phyloP scores from a whole-genome alignment of 2,888 invertebrate genomes.

The Villa cingulata region DNA sequence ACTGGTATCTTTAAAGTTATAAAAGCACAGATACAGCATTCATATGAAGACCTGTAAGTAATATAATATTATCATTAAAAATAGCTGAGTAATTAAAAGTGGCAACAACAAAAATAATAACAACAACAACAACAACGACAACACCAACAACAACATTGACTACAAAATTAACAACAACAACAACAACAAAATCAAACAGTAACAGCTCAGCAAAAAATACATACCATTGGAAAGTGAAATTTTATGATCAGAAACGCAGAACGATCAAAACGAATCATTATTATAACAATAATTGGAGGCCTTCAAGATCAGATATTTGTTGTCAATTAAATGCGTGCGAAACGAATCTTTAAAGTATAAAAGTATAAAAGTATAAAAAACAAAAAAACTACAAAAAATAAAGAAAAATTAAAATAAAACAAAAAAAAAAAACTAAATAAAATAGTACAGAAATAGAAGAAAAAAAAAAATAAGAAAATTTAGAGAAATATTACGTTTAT shows the following conservation, averaged over 20 bases:
- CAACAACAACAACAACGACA: no score
- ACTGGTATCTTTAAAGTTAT: neutral
- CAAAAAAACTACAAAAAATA: neutral
- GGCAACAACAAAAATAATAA: no score
- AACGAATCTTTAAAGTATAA: neutral
- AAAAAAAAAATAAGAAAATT: no score
- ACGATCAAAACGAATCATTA: neutral
- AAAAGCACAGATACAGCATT: neutral
- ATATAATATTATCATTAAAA: no score
- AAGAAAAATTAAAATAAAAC: neutral
- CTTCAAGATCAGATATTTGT: conserved; percentile 8
- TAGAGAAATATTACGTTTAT: neutral
- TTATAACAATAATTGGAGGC: conserved; percentile 8
- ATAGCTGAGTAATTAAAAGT: no score
- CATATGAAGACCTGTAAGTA: no score
- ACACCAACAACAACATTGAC: no score
- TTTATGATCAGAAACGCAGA: conserved; percentile 1
- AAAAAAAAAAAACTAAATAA: neutral
- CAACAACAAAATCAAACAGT: no score
- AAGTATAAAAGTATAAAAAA: neutral
- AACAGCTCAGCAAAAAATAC: neutral
- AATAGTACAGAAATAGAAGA: neutral
- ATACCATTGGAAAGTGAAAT: conserved; percentile 9
- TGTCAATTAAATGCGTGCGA: neutral
- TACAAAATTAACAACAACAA: no score